Evolutionary conservation across 2,113 vertebrate species (phyloP).

Genomic region (Phaethornis superciliosus): DNA sequence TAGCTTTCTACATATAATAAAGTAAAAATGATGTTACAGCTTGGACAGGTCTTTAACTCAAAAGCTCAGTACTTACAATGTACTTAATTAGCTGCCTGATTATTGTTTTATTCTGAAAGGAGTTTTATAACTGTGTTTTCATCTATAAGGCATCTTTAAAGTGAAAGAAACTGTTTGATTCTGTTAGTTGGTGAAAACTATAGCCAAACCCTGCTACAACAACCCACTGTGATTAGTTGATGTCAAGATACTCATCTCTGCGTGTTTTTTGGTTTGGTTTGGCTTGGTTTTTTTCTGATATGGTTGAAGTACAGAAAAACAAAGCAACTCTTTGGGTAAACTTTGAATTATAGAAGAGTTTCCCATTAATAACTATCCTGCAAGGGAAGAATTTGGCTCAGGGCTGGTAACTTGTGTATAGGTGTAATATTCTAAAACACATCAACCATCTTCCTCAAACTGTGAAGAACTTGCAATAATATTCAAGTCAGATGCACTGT

Average conservation of each 20-base stretch:
- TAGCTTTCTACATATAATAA: slow-evolving; percentile 46
- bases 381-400: background rate
- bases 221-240: slow-evolving; percentile 60
- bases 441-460: background rate
- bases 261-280: too few species aligned
- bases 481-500: slow-evolving; percentile 9
- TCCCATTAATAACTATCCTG: slow-evolving; percentile 1
- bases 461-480: background rate
- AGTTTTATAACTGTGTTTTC: slow-evolving; percentile 45
- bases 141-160: slow-evolving; percentile 59
- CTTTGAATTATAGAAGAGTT: slow-evolving; percentile 1
- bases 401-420: background rate
- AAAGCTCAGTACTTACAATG: slow-evolving; percentile 36
- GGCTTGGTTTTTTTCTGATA: background rate
- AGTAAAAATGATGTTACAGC: slow-evolving; percentile 48
- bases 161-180: slow-evolving; percentile 54
- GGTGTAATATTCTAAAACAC: slow-evolving; percentile 4
- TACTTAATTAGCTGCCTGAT: slow-evolving; percentile 64
- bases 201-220: slow-evolving; percentile 11
- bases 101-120: slow-evolving; percentile 59
- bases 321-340: slow-evolving; percentile 15
- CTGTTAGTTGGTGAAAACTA: slow-evolving; percentile 38
- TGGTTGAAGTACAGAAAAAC: slow-evolving; percentile 22
- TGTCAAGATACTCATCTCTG: slow-evolving; percentile 40
- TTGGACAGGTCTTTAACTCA: slow-evolving; percentile 55